phyloP scores from a whole-genome alignment of 2,888 invertebrate species.

The Byasa hedistus region DNA sequence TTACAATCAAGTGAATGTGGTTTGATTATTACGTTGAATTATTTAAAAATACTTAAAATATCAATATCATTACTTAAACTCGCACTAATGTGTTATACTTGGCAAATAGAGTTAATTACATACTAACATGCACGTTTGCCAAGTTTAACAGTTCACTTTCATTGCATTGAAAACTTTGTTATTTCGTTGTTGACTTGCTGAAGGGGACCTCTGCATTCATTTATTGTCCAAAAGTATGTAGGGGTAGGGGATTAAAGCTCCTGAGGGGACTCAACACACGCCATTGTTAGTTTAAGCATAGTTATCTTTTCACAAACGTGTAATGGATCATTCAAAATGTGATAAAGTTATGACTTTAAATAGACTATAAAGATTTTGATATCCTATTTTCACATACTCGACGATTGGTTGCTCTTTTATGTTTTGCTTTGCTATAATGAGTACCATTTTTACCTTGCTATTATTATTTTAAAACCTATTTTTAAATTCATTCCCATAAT shows the following conservation, averaged over 20 bases:
- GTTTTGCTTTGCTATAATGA: background rate
- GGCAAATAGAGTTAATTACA: constrained; percentile 17
- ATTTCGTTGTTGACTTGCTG: constrained; percentile 65
- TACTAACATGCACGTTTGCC: constrained; percentile 47
- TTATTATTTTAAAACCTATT: background rate
- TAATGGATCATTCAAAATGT: background rate
- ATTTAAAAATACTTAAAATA: too few relatives aligned
- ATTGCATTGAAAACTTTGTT: constrained; percentile 63
- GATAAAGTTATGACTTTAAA: background rate
- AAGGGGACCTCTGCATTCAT: constrained; percentile 72
- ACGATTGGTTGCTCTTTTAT: background rate
- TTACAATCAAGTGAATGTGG: too few relatives aligned
- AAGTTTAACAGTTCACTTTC: constrained; percentile 61
- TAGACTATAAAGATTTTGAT: constrained; percentile 11
- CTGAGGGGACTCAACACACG: constrained; percentile 47
- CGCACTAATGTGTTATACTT: background rate
- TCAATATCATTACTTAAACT: too few relatives aligned
- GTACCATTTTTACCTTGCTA: background rate
- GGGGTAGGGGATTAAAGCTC: constrained; percentile 59
- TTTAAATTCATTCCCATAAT: too few relatives aligned
- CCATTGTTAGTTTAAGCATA: constrained; percentile 59
- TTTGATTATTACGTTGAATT: too few relatives aligned
- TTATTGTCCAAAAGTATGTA: constrained; percentile 71
- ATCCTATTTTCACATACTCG: background rate
- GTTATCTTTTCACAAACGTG: constrained; percentile 54